phyloP scores from a whole-genome alignment of 2,888 invertebrate species.

The Phengaris arion region DNA sequence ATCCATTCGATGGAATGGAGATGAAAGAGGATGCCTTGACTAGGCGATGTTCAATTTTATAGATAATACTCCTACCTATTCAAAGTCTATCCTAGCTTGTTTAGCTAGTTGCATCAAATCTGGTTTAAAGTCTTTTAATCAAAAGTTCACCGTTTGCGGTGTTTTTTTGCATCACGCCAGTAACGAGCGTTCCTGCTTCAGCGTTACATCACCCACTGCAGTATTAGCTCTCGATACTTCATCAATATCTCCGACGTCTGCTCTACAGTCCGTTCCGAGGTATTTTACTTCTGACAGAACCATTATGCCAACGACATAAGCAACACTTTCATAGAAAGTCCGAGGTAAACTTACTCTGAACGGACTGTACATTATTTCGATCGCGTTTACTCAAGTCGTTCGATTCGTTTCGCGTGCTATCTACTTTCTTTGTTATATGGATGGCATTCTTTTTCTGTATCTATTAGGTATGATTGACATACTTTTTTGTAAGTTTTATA shows the following conservation, averaged over 20 bases:
- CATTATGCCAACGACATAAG: too few relatives aligned
- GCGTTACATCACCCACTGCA: constrained; percentile 52
- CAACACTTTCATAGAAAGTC: too few relatives aligned
- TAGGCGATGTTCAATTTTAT: neutral
- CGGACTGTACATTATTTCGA: too few relatives aligned
- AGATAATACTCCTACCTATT: neutral
- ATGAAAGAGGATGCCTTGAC: too few relatives aligned
- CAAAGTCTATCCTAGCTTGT: neutral
- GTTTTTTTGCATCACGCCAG: constrained; percentile 46
- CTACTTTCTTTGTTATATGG: neutral
- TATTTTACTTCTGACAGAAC: neutral
- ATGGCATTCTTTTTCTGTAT: neutral
- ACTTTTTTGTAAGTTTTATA: neutral
- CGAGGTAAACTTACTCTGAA: too few relatives aligned
- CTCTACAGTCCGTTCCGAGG: neutral
- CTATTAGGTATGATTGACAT: neutral
- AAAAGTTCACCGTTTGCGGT: constrained; percentile 16
- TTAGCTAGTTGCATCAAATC: neutral
- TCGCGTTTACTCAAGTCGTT: neutral
- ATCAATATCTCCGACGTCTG: constrained; percentile 28
- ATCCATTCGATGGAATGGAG: too few relatives aligned
- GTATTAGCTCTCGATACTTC: constrained; percentile 33
- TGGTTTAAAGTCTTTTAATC: constrained; percentile 18
- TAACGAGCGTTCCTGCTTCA: constrained; percentile 44
- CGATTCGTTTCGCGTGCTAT: neutral